Evolutionary conservation across 2,888 invertebrate species (phyloP).

Genomic region (Norana najaformis): DNA sequence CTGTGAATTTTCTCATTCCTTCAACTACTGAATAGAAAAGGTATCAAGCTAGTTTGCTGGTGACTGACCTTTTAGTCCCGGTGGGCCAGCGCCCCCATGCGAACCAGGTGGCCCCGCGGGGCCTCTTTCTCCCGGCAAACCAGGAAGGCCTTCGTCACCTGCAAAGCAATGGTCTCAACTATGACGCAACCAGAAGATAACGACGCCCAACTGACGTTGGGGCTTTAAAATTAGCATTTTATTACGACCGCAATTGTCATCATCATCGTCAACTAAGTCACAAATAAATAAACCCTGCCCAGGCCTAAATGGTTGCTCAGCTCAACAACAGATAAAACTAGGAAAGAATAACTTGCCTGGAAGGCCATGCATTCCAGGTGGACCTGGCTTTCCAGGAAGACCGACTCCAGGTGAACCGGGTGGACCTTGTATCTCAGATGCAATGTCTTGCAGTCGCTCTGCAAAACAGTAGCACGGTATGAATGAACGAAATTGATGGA

Average conservation of each 20-base stretch:
- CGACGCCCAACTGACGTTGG: neutral
- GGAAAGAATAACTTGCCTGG: constrained; percentile 7
- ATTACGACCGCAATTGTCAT: neutral
- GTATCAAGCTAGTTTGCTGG: neutral
- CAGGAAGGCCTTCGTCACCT: constrained; percentile 9
- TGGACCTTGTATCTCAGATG: constrained; percentile 18
- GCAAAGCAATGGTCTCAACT: neutral
- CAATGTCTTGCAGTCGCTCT: constrained; percentile 26
- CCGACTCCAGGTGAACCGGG: constrained; percentile 27
- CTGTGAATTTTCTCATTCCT: no score
- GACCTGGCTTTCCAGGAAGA: constrained; percentile 26
- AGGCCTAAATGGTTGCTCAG: no score
- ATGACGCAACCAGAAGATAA: neutral
- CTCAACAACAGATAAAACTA: no score
- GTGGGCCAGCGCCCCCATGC: constrained; percentile 16
- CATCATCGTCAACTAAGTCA: neutral
- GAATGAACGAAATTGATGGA: neutral
- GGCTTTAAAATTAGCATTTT: neutral
- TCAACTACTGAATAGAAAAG: no score
- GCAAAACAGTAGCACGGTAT: neutral
- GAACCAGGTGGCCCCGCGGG: constrained; percentile 28
- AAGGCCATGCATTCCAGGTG: constrained; percentile 21
- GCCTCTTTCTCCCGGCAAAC: constrained; percentile 9
- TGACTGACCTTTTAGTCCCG: neutral
- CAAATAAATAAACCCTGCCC: no score